phyloP scores from a whole-genome alignment of 1,140 invertebrate genomes.

The Augochlora pura region DNA sequence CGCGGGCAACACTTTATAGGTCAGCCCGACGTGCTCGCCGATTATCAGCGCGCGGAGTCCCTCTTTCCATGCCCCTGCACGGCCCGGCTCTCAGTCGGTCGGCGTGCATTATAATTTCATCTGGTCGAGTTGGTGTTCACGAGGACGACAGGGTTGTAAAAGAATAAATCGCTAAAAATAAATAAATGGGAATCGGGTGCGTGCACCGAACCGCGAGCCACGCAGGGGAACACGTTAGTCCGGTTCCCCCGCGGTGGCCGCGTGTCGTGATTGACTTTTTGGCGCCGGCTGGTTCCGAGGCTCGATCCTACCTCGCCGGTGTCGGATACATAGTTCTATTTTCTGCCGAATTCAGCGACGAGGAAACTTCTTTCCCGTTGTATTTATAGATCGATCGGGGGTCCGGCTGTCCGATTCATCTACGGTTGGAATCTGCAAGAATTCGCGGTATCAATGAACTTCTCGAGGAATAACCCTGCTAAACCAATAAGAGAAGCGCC shows the following conservation, averaged over 20 bases:
- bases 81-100: background rate
- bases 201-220: background rate
- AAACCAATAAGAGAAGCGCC: no score
- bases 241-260: no score
- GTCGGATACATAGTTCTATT: constrained; percentile 11
- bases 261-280: constrained; percentile 37
- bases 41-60: constrained; percentile 39
- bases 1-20: constrained; percentile 32
- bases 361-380: background rate
- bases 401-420: background rate
- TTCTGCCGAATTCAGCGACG: background rate
- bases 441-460: background rate
- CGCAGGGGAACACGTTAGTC: background rate
- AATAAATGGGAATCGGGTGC: constrained; percentile 13
- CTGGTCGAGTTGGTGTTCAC: constrained; percentile 41
- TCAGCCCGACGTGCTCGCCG: constrained; percentile 28
- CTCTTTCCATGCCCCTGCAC: background rate
- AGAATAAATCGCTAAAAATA: constrained; percentile 50
- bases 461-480: no score
- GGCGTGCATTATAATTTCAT: constrained; percentile 44
- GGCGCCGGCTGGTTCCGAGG: constrained; percentile 22
- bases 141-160: constrained; percentile 42
- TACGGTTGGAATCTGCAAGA: background rate
- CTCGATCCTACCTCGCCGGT: background rate
- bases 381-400: background rate